phyloP scores from a whole-genome alignment of 2,888 invertebrate genomes.

The Mycogona germanica region DNA sequence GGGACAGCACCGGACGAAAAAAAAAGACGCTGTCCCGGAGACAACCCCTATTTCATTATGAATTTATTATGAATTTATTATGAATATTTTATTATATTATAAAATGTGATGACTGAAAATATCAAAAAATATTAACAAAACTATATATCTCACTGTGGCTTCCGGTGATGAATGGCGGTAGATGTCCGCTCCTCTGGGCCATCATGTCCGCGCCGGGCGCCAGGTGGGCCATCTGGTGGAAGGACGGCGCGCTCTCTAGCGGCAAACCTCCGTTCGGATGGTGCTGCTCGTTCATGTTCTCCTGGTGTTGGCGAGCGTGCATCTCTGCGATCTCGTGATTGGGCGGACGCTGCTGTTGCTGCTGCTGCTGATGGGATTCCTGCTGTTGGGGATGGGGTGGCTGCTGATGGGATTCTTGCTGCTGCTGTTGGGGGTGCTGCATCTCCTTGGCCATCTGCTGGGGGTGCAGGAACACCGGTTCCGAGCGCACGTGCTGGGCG shows the following conservation, averaged over 20 bases:
- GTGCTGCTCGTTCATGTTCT: conserved; percentile 1
- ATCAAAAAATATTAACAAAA: background rate
- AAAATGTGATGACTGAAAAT: background rate
- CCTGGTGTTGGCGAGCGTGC: background rate
- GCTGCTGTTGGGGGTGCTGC: conserved; percentile 10
- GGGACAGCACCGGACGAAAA: no score
- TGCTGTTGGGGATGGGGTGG: conserved; percentile 10
- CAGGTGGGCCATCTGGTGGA: conserved; percentile 3
- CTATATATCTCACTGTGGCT: conserved; percentile 14
- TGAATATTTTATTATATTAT: no score
- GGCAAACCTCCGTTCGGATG: background rate
- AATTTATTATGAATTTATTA: no score
- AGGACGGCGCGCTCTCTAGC: conserved; percentile 8
- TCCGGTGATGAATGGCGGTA: conserved; percentile 8
- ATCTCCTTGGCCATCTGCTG: background rate
- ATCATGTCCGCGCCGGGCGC: conserved; percentile 7
- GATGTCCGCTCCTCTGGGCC: background rate
- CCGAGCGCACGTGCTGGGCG: background rate
- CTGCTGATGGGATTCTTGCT: background rate
- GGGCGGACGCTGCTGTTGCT: conserved; percentile 9
- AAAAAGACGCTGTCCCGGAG: no score
- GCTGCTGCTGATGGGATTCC: background rate
- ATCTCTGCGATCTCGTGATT: conserved; percentile 2
- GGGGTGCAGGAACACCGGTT: conserved; percentile 1
- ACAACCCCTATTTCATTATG: no score